A percentile compares a stretch with the other conserved stretches of the same genome.
Conservation (phyloP, 2,888 invertebrate species). For the Willowsia nigromaculata region DNA sequence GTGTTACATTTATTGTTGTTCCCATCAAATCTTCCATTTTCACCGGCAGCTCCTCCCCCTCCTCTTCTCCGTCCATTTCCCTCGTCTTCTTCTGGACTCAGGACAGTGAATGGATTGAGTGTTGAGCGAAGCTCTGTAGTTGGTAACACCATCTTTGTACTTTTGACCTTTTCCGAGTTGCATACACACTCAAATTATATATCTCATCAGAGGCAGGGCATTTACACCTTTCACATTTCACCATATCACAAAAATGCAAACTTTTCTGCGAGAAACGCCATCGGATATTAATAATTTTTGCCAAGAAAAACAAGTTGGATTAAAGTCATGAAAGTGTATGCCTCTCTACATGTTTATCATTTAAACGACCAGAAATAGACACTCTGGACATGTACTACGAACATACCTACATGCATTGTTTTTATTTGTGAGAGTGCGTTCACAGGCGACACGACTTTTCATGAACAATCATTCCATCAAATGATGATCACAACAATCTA, state of each 20-base stretch:
- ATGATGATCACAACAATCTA: neutral
- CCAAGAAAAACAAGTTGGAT: slow-evolving; percentile 10
- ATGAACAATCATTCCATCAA: neutral
- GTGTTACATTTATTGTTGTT: slow-evolving; percentile 39
- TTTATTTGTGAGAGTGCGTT: neutral
- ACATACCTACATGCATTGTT: neutral
- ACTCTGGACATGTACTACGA: neutral
- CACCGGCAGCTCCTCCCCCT: neutral
- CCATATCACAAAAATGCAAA: neutral
- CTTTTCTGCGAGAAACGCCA: neutral
- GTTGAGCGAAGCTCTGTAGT: slow-evolving; percentile 49
- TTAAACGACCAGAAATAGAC: neutral
- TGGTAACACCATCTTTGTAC: slow-evolving; percentile 62
- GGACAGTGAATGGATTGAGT: slow-evolving; percentile 29
- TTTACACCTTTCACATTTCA: slow-evolving; percentile 55
- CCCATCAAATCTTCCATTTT: slow-evolving; percentile 17
- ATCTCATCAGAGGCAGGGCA: slow-evolving; percentile 52
- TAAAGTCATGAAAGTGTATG: neutral
- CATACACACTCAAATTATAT: neutral
- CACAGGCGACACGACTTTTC: neutral
- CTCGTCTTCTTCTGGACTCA: slow-evolving; percentile 46
- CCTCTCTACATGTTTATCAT: neutral
- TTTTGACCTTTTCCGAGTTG: slow-evolving; percentile 51
- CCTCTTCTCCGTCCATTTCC: neutral
- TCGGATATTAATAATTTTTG: slow-evolving; percentile 53